phyloP scores from a whole-genome alignment of 1,140 invertebrate genomes.

The Bradysia coprophila region DNA sequence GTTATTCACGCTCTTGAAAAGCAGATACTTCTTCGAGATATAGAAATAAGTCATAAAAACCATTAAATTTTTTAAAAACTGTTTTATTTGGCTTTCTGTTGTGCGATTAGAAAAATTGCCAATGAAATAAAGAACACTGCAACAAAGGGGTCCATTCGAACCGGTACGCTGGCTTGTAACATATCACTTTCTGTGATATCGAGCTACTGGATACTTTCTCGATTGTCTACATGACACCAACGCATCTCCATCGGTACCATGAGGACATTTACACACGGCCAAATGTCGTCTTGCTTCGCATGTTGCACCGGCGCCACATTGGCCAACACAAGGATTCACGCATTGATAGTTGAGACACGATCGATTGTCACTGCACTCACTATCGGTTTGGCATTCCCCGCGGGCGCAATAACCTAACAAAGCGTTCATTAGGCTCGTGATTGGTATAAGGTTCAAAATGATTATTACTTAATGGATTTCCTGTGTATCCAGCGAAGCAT shows the following conservation, averaged over 20 bases:
- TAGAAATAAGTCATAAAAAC: too few relatives aligned
- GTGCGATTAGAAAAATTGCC: too few relatives aligned
- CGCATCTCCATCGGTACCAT: conserved; percentile 60
- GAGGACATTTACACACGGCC: conserved; percentile 66
- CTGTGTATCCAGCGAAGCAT: conserved; percentile 58
- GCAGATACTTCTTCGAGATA: too few relatives aligned
- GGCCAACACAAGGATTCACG: conserved; percentile 55
- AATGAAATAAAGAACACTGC: too few relatives aligned
- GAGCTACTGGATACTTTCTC: conserved; percentile 18
- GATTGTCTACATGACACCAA: conserved; percentile 24
- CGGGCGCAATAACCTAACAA: conserved; percentile 43
- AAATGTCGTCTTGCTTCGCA: conserved; percentile 52
- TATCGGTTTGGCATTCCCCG: conserved; percentile 57
- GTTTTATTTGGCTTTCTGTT: too few relatives aligned
- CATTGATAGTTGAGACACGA: conserved; percentile 58
- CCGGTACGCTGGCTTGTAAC: too few relatives aligned
- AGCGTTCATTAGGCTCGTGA: too few relatives aligned
- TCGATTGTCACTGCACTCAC: conserved; percentile 46
- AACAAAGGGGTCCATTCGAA: too few relatives aligned
- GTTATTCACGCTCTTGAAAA: too few relatives aligned
- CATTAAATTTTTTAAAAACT: too few relatives aligned
- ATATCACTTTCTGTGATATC: conserved; percentile 16
- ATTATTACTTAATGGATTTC: conserved; percentile 60
- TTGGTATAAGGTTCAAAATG: too few relatives aligned
- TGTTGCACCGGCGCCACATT: conserved; percentile 40